Base-by-base conservation (phyloP, 2,888 invertebrate species). In the Ophraella communa region DNA sequence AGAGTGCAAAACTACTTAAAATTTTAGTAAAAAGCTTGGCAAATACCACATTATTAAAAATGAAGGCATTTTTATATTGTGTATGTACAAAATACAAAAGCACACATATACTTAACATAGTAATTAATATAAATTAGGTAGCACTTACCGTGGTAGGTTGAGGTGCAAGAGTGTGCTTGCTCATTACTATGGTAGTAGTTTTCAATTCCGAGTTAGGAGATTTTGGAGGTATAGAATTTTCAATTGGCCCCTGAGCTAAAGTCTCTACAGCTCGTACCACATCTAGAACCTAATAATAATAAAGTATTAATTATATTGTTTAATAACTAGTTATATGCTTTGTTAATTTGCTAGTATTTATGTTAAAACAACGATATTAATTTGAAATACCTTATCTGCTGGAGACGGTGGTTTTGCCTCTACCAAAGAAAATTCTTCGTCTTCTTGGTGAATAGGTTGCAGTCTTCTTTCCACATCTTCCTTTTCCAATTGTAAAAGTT, bases 171-270 rank as follows among this genome's bases (percentile, higher is more conserved):
- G 94, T 94, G 82, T 95, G 95, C 81, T 95, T 95, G 82, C 94
- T 94, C 94, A 95, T 95, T 62, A 95, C 94, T 75, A 95, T 92
- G 10, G 95, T 95, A 70, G 95, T 95, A 63, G 94, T 95, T 85
- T 95, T 95, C 72, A 83, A 73, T 72, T 83, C 84, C 39, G 83
- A 82, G 72, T 82, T 84, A 0, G 94, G 94, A 60, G 94, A 93
- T 75, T 91, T 93, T 23, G 93, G 93, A 57, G 89, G 86, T 62
- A 83, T 85, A 56, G 87, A 74, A 72, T 83, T 80, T 64, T 85
- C 85, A 45, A 83, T 81, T 27, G 85, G 85, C 72, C 84, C 84
- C 68, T 85, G 85, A 3, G 92, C 93, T 81, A 94, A 87, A 72
- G 91, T 89, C 82, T 94, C 94, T 57, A 95, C 71, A 7, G 72